A percentile compares a stretch with the other conserved stretches of the same genome.
Evolutionary conservation across 2,797 vertebrate genomes (phyloP).

Genomic region (Sebastes kiyomatsui): DNA sequence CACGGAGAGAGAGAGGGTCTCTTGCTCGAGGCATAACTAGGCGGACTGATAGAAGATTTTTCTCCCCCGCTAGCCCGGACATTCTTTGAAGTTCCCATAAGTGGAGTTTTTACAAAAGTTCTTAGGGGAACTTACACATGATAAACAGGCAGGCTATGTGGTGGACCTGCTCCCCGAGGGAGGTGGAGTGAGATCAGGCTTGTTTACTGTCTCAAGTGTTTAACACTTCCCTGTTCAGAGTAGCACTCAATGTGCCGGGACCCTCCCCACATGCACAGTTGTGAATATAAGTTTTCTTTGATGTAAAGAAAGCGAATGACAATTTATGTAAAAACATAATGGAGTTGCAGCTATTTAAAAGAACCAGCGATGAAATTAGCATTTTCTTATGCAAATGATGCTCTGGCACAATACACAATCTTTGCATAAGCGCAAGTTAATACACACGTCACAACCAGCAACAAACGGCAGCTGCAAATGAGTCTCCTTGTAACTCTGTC

Average conservation of each 20-base stretch:
- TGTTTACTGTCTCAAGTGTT: conserved; percentile 70
- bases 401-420: conserved; percentile 27
- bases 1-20: conserved; percentile 17
- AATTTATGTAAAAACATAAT: conserved; percentile 65
- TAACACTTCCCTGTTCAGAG: conserved; percentile 55
- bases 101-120: conserved; percentile 57
- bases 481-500: conserved; percentile 21
- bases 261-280: conserved; percentile 37
- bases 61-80: conserved; percentile 26
- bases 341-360: conserved; percentile 41
- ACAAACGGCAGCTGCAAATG: not conserved
- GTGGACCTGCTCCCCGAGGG: conserved; percentile 55
- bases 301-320: conserved; percentile 56
- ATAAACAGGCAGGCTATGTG: conserved; percentile 55
- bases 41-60: conserved; percentile 46
- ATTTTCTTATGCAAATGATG: conserved; percentile 58
- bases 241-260: not conserved
- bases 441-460: conserved; percentile 3
- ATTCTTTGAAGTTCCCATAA: conserved; percentile 70
- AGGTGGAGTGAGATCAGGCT: conserved; percentile 52
- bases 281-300: conserved; percentile 56
- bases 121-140: conserved; percentile 43
- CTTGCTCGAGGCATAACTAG: conserved; percentile 49
- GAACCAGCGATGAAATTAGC: conserved; percentile 37
- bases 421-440: conserved; percentile 16